Percentiles rank a stretch among this genome's conserved stretches.
Conservation (phyloP, 2,797 vertebrate genomes). For the Urocyon cinereoargenteus region DNA sequence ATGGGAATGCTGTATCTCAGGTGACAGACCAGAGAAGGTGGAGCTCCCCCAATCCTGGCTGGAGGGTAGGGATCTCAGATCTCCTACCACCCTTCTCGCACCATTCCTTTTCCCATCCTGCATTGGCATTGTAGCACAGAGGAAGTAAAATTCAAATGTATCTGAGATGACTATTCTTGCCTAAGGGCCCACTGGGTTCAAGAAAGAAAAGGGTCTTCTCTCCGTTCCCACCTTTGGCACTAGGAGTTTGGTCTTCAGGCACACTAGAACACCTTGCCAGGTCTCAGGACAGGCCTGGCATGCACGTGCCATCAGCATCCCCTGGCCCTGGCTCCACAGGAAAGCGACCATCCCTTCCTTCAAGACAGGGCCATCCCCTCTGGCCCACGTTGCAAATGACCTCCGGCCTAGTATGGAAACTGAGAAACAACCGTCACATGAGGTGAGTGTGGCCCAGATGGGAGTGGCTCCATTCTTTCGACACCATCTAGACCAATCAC, state of each 20-base stretch:
- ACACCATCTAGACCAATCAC: not conserved
- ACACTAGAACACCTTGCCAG: not conserved
- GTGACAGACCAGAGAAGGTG: not conserved
- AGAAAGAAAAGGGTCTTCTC: not conserved
- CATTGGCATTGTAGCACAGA: not conserved
- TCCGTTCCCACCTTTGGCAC: not conserved
- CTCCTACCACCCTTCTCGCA: not conserved
- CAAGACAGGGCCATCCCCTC: not conserved
- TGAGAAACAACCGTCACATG: not conserved
- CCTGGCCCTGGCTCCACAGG: not conserved
- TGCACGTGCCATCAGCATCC: not conserved
- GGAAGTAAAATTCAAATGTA: constrained; percentile 20
- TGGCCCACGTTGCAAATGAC: not conserved
- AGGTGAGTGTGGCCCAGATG: not conserved
- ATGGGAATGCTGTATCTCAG: not conserved
- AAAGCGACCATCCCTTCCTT: not conserved
- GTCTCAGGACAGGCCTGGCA: not conserved
- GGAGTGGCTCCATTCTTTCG: not conserved
- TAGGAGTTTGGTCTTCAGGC: not conserved
- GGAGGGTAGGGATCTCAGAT: not conserved
- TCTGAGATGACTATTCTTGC: not conserved
- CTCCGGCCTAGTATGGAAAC: constrained; percentile 12
- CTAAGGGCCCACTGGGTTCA: not conserved
- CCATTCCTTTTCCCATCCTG: not conserved
- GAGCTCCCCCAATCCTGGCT: not conserved